Evolutionary conservation across 2,888 invertebrate genomes (phyloP), one percentile per base, ranked within the genome.

Genomic region (Chrysina gloriosa): DNA sequence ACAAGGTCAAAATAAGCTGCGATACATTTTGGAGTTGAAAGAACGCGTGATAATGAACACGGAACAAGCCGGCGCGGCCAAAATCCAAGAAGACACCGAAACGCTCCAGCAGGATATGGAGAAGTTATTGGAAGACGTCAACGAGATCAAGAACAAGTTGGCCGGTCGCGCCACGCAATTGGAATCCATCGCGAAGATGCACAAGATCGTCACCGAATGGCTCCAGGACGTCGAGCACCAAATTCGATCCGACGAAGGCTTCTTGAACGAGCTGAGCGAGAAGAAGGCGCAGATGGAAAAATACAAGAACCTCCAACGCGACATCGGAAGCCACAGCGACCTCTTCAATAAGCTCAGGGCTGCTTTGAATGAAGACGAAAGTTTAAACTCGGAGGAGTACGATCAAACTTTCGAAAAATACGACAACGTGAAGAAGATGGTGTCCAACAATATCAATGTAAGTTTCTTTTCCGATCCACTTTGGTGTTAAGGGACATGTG

Each of bases 11-110:
- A 93, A 93, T 77, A 92, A 92, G 77, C 81, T 95, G 19, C 86
- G 92, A 5, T 96, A 96, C 79, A 90, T 95, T 56, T 84, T 95
- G 29, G 97, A 97, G 77, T 85, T 96, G 1, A 96, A 96, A 78
- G 97, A 97, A 81, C 93, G 94, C 78, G 95, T 97, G 0, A 92
- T 96, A 5, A 91, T 96, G 87, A 96, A 95, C 78, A 97, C 97
- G 0, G 96, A 95, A 82, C 91, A 92, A 73, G 88, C 89, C 61
- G 97, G 97, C 0, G 94, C 94, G 0, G 90, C 90, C 0, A 94
- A 94, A 81, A 96, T 97, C 68, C 92, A 95, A 78, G 96, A 97
- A 79, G 95, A 96, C 76, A 96, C 96, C 0, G 96, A 96, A 79
- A 91, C 89, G 72, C 84, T 96, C 21, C 95, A 95, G 78, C 89